phyloP scores from a whole-genome alignment of 2,888 invertebrate species.

The Resseliella maxima region DNA sequence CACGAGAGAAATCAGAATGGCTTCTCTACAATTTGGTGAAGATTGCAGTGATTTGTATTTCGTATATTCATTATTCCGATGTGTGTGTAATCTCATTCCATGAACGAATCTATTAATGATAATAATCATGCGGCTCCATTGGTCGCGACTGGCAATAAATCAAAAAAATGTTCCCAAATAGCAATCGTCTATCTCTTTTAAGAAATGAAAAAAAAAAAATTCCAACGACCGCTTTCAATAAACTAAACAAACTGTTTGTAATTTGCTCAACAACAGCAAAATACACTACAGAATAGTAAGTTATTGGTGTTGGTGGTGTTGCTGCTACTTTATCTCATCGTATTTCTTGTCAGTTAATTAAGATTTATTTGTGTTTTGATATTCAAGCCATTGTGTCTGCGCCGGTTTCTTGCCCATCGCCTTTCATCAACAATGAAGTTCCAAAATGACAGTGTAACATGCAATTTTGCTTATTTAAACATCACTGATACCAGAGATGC shows the following conservation, averaged over 20 bases:
- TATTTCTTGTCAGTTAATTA: conserved; percentile 43
- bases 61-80: background rate
- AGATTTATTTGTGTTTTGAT: conserved; percentile 48
- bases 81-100: conserved; percentile 22
- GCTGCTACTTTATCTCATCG: conserved; percentile 10
- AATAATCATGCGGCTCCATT: background rate
- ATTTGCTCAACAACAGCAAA: conserved; percentile 4
- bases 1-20: background rate
- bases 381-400: conserved; percentile 42
- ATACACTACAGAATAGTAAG: background rate
- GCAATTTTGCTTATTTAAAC: background rate
- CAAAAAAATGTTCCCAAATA: background rate
- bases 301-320: too few species aligned
- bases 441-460: conserved; percentile 3
- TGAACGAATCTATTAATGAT: conserved; percentile 15
- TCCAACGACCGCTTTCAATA: background rate
- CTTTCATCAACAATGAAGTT: conserved; percentile 2
- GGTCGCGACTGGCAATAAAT: background rate
- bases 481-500: background rate
- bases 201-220: too few species aligned
- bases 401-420: background rate
- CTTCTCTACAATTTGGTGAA: background rate
- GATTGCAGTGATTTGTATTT: background rate
- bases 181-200: background rate
- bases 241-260: background rate